phyloP scores from a whole-genome alignment of 2,113 vertebrate species.

The Aphyosemion australe region DNA sequence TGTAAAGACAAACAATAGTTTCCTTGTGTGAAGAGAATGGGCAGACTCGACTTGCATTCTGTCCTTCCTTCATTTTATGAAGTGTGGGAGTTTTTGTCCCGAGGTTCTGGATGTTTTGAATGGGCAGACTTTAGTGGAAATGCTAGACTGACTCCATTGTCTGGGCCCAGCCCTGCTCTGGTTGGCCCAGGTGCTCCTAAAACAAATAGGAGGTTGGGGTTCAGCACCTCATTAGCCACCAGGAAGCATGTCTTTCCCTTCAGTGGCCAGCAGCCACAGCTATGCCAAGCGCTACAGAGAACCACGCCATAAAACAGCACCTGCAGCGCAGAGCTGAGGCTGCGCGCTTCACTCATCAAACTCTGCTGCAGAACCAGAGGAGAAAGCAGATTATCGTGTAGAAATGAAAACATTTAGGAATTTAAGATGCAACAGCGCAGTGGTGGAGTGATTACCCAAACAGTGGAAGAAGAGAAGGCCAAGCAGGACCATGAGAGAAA shows the following conservation, averaged over 20 bases:
- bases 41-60: constrained; percentile 47
- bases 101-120: constrained; percentile 65
- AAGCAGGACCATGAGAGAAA: constrained; percentile 41
- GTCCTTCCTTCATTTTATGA: constrained; percentile 70
- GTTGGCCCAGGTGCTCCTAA: constrained; percentile 65
- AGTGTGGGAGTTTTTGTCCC: constrained; percentile 71
- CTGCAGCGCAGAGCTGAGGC: constrained; percentile 41
- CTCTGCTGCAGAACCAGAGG: constrained; percentile 18
- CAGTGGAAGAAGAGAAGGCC: constrained; percentile 23
- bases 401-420: constrained; percentile 48
- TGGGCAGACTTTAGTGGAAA: constrained; percentile 53
- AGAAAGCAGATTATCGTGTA: neutral
- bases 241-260: constrained; percentile 50
- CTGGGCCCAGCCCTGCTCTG: constrained; percentile 44
- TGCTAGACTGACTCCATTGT: constrained; percentile 64
- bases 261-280: constrained; percentile 34
- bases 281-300: constrained; percentile 23
- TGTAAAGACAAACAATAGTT: constrained; percentile 66
- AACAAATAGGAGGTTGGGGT: constrained; percentile 57
- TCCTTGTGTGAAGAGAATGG: constrained; percentile 70
- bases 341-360: constrained; percentile 16
- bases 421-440: constrained; percentile 38
- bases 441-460: constrained; percentile 40
- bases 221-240: constrained; percentile 65
- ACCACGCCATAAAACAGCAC: constrained; percentile 47